Percentiles rank a stretch among this genome's conserved stretches.
Conservation (phyloP, 2,888 invertebrate species). For the Abrostola tripartita region DNA sequence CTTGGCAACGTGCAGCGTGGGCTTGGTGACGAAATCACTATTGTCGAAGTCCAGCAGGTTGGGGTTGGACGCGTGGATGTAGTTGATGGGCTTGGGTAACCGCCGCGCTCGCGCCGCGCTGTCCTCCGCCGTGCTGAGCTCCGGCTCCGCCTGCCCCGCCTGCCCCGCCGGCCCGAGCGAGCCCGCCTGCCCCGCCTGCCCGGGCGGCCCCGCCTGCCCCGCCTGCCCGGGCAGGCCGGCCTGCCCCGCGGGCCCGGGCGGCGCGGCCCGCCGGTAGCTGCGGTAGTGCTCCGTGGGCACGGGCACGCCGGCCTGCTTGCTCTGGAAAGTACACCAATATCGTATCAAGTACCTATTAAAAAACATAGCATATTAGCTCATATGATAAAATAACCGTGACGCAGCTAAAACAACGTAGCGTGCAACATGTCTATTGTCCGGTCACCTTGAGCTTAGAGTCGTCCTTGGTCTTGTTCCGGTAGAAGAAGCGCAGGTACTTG, state of each 20-base stretch:
- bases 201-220: slow-evolving; percentile 87
- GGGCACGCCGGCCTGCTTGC: slow-evolving; percentile 86
- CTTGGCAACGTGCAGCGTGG: slow-evolving; percentile 69
- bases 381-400: neutral
- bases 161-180: slow-evolving; percentile 39
- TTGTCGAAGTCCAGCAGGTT: slow-evolving; percentile 90
- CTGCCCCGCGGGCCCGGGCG: slow-evolving; percentile 83
- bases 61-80: slow-evolving; percentile 92
- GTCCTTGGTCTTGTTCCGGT: slow-evolving; percentile 81
- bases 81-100: slow-evolving; percentile 87
- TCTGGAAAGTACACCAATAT: slow-evolving; percentile 48
- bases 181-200: slow-evolving; percentile 39
- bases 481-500: slow-evolving; percentile 89
- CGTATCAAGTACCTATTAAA: neutral
- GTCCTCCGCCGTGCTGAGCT: slow-evolving; percentile 58
- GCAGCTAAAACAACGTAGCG: too few species aligned
- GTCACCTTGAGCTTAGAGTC: slow-evolving; percentile 75
- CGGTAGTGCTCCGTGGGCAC: slow-evolving; percentile 94
- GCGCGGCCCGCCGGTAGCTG: slow-evolving; percentile 87
- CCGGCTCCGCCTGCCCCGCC: slow-evolving; percentile 36
- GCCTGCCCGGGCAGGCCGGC: slow-evolving; percentile 61
- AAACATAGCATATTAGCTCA: neutral
- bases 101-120: slow-evolving; percentile 42
- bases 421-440: too few species aligned
- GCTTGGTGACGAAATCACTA: slow-evolving; percentile 75